Evolutionary conservation across 2,797 vertebrate genomes (phyloP).

Genomic region (Heteromormyrus szaboi): DNA sequence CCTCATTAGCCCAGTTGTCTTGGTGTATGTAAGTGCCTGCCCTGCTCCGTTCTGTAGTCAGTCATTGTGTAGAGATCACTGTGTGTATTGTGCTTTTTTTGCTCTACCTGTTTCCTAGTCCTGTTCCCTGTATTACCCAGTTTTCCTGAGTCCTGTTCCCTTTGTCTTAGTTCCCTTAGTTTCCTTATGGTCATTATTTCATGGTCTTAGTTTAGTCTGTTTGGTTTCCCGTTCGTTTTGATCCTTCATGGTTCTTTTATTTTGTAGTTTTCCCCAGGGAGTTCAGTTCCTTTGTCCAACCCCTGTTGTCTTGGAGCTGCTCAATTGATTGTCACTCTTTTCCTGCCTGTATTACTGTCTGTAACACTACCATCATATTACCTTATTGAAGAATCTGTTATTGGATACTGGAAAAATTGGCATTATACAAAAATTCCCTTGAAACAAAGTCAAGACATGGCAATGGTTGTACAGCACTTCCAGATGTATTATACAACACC

Average conservation of each 20-base stretch:
- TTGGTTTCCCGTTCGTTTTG: background rate
- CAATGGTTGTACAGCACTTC: background rate
- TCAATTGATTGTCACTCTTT: background rate
- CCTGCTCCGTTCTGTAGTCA: background rate
- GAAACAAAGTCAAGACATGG: background rate
- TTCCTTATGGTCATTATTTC: background rate
- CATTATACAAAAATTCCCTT: background rate
- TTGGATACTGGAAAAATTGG: constrained; percentile 4
- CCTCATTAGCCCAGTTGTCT: background rate
- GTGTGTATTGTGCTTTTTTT: background rate
- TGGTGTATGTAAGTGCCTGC: background rate
- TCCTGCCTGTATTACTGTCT: background rate
- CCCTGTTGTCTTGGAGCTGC: background rate
- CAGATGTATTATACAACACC: background rate
- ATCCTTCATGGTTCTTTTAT: background rate
- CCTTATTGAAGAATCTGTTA: background rate
- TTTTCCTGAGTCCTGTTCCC: background rate
- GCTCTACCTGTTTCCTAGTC: background rate
- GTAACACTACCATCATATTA: background rate
- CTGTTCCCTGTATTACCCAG: background rate
- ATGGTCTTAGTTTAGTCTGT: background rate
- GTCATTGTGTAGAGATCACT: background rate
- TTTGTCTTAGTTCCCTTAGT: background rate
- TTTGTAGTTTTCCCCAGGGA: background rate
- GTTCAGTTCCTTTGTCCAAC: background rate